Evolutionary conservation across 2,113 vertebrate species (phyloP), one percentile per base, ranked within the genome.

Genomic region (Periophthalmus modestus): DNA sequence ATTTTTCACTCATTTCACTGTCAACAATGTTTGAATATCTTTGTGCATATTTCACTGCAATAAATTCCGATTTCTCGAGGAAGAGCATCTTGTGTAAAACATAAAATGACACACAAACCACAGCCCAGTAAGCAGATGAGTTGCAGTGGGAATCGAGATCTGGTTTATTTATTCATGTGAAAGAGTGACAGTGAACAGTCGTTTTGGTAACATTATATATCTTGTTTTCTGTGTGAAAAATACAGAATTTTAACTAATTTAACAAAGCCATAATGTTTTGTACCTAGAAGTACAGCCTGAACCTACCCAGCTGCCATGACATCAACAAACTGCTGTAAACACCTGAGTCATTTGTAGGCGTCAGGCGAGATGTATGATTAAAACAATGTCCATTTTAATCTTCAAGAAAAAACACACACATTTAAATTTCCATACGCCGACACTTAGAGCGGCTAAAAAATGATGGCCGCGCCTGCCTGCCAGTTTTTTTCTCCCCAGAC

Each of bases 371-470:
- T 86, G 55, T 91, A 92, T 89, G 87, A 91, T 87, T 73, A 86
- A 92, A 88, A 90, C 81, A 75, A 84, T 87, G 91, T 89, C 90
- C 92, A 87, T 89, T 93, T 93, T 89, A 92, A 93, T 93, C 90
- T 90, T 82, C 83, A 75, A 74, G 63, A 80, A 76, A 68, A 78
- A 55, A 55, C 24, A 79, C 52, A 74, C 86, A 77, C 85, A 75
- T 89, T 90, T 81, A 86, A 89, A 92, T 91, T 91, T 91, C 82
- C 89, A 78, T 86, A 84, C 77, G 28, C 82, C 80, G 82, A 87
- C 89, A 82, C 90, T 92, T 90, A 89, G 48, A 89, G 81, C 80
- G 82, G 74, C 77, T 91, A 92, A 93, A 92, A 93, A 92, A 93
- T 90, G 89, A 93, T 84, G 73, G 78, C 82, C 84, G 85, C 34